Evolutionary conservation across 2,113 vertebrate species (phyloP).

Genomic region (Pseudorectes ferrugineus): DNA sequence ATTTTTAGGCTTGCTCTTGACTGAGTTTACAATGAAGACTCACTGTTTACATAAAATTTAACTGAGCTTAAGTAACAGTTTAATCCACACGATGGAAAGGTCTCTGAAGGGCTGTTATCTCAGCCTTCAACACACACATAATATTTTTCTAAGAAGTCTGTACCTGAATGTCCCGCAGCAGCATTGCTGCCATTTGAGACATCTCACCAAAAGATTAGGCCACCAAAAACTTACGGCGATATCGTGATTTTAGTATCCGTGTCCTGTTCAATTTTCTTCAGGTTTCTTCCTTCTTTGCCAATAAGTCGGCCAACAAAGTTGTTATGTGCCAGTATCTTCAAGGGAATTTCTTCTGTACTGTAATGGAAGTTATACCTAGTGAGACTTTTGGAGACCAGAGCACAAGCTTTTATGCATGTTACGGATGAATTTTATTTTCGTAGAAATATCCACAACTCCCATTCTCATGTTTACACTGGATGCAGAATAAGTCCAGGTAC

Average conservation of each 20-base stretch:
- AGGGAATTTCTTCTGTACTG: conserved; percentile 95
- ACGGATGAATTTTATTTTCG: background rate
- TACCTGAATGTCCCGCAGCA: background rate
- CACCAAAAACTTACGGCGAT: conserved; percentile 84
- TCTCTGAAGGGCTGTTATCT: background rate
- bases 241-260: conserved; percentile 98
- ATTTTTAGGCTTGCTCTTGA: conserved; percentile 8
- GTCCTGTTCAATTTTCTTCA: conserved; percentile 98
- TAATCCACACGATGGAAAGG: background rate
- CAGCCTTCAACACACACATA: background rate
- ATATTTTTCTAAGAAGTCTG: background rate
- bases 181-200: background rate
- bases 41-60: background rate
- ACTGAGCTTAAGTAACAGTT: background rate
- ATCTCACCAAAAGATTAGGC: background rate
- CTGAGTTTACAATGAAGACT: background rate
- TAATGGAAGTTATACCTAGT: conserved; percentile 21
- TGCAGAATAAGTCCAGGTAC: background rate
- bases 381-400: background rate
- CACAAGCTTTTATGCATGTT: background rate
- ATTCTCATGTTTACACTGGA: background rate
- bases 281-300: conserved; percentile 96
- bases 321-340: conserved; percentile 98
- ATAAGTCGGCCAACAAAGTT: conserved; percentile 97
- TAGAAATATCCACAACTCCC: background rate